These are phyloP conservation scores for Rhodinocichla rosea DNA, from an alignment of 2,113 vertebrate species.

Conservation along the genomic window DNA sequence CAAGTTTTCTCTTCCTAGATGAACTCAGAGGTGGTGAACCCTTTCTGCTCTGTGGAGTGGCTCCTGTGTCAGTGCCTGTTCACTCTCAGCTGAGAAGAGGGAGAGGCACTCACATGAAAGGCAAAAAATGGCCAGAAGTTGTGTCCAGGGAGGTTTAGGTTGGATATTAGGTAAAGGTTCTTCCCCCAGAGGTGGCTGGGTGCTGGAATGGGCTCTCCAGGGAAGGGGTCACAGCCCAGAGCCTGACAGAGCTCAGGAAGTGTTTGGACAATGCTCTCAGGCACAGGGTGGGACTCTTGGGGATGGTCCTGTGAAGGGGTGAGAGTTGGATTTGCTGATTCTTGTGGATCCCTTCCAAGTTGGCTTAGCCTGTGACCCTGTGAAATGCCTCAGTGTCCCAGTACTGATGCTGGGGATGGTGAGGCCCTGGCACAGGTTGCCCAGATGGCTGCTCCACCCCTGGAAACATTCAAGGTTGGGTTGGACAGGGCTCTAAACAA, in stretches of 20 bases:
- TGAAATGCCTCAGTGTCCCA: not conserved
- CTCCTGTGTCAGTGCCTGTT: not conserved
- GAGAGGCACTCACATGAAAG: rapidly evolving
- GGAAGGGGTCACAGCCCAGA: not conserved
- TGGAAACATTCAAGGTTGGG: not conserved
- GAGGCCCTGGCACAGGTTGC: not conserved
- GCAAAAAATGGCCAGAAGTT: not conserved
- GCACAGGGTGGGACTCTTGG: not conserved
- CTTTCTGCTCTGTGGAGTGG: not conserved
- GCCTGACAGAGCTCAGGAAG: not conserved
- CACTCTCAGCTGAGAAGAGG: not conserved
- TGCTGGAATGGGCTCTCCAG: not conserved
- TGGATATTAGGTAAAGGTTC: not conserved
- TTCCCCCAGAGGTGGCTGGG: not conserved
- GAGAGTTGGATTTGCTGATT: not conserved
- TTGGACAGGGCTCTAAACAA: not conserved
- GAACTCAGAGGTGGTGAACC: not conserved
- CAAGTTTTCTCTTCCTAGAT: not conserved
- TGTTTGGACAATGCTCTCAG: not conserved
- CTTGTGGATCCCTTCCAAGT: not conserved
- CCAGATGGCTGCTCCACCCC: not conserved
- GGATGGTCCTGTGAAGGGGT: not conserved
- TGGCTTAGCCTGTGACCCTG: not conserved
- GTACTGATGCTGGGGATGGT: not conserved
- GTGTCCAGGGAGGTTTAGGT: not conserved